phyloP scores from a whole-genome alignment of 2,797 vertebrate species.

The Anolis apletophallus region DNA sequence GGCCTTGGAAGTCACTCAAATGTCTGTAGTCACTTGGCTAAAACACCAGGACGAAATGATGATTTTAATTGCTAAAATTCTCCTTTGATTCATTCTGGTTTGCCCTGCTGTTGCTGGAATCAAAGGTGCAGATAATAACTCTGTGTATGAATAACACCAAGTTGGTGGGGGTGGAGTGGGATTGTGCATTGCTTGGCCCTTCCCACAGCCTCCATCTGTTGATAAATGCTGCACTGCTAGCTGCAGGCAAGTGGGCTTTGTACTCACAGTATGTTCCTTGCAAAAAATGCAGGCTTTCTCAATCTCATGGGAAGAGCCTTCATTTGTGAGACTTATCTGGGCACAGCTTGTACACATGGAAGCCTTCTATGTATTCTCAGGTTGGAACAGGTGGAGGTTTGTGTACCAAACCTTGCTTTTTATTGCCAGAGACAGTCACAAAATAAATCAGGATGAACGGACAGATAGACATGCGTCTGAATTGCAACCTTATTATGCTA shows the following conservation, averaged over 20 bases:
- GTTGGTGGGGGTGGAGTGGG: background rate
- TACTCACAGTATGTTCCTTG: background rate
- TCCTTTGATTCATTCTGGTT: background rate
- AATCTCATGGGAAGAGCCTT: background rate
- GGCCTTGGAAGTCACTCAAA: no score
- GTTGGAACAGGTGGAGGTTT: background rate
- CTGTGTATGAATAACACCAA: background rate
- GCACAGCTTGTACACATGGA: background rate
- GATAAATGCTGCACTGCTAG: background rate
- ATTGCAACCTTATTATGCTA: no score
- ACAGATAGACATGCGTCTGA: no score
- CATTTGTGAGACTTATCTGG: background rate
- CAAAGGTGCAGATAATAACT: background rate
- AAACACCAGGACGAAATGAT: background rate
- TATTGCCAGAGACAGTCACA: accelerated
- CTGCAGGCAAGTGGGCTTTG: background rate
- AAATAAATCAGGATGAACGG: background rate
- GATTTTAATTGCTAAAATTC: background rate
- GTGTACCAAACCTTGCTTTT: background rate
- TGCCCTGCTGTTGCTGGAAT: slow-evolving; percentile 34
- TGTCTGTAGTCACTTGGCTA: no score
- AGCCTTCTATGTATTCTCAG: background rate
- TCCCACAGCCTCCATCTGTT: background rate
- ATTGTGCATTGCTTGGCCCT: background rate
- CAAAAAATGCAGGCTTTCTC: background rate